These are phyloP conservation scores for Scaptomyza reducta DNA, from an alignment of 2,888 invertebrate genomes.

Conservation along the genomic window DNA sequence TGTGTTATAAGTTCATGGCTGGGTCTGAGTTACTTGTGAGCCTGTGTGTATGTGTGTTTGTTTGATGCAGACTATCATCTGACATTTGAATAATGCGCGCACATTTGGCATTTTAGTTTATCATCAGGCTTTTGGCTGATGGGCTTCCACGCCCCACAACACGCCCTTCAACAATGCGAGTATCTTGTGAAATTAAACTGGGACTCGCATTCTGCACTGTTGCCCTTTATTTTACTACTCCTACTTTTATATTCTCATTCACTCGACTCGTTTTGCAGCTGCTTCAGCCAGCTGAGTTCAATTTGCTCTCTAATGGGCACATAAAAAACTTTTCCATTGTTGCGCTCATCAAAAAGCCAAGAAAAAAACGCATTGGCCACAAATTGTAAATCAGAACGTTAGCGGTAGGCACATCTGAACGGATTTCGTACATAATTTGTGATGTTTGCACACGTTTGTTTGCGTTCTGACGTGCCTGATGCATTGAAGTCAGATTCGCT, in stretches of 20 bases:
- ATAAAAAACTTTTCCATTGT: slow-evolving; percentile 50
- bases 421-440: not conserved
- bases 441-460: slow-evolving; percentile 22
- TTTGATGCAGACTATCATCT: slow-evolving; percentile 59
- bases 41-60: not conserved
- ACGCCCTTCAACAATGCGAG: slow-evolving; percentile 9
- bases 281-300: slow-evolving; percentile 5
- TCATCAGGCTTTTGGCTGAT: slow-evolving; percentile 73
- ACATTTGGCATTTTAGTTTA: slow-evolving; percentile 79
- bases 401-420: slow-evolving; percentile 26
- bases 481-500: slow-evolving; percentile 11
- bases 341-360: too few relatives aligned
- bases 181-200: slow-evolving; percentile 70
- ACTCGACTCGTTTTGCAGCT: slow-evolving; percentile 51
- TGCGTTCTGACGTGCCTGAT: not conserved
- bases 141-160: slow-evolving; percentile 47
- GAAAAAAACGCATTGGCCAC: slow-evolving; percentile 8
- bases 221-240: slow-evolving; percentile 55
- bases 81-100: slow-evolving; percentile 76
- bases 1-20: slow-evolving; percentile 10
- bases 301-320: slow-evolving; percentile 59
- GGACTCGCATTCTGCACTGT: slow-evolving; percentile 43
- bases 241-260: slow-evolving; percentile 59
- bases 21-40: slow-evolving; percentile 3
- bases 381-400: slow-evolving; percentile 60